Percentiles rank a stretch among this genome's conserved stretches.
Evolutionary conservation across 2,888 invertebrate species (phyloP).

Genomic region (Pemphredon lugubris): DNA sequence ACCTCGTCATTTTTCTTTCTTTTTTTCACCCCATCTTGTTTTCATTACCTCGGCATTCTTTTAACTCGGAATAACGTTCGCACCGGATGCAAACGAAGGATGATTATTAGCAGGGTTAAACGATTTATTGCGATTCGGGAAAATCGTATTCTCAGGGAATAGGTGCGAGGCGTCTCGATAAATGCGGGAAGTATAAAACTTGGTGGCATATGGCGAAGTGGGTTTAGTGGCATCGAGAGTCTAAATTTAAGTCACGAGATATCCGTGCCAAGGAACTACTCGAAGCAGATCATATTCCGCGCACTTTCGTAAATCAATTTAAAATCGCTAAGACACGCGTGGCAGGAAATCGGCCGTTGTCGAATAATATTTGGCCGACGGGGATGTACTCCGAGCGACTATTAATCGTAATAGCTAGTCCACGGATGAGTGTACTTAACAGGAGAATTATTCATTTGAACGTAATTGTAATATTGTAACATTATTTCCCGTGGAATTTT

Average conservation of each 20-base stretch:
- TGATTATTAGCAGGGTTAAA: too few species aligned
- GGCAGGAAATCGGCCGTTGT: slow-evolving; percentile 3
- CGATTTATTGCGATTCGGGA: neutral
- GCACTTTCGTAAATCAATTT: slow-evolving; percentile 39
- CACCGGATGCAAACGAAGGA: too few species aligned
- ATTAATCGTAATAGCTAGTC: neutral
- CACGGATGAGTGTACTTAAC: neutral
- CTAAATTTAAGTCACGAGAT: slow-evolving; percentile 42
- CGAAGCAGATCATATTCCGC: slow-evolving; percentile 30
- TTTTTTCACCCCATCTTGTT: neutral
- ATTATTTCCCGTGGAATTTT: neutral
- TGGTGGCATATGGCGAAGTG: slow-evolving; percentile 42
- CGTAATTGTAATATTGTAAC: too few species aligned
- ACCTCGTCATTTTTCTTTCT: neutral
- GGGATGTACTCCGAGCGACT: too few species aligned
- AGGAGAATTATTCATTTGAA: neutral
- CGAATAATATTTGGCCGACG: neutral
- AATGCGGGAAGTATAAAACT: slow-evolving; percentile 40
- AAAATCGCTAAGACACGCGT: slow-evolving; percentile 19
- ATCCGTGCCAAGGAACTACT: slow-evolving; percentile 44
- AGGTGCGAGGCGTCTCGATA: slow-evolving; percentile 28
- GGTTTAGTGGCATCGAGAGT: slow-evolving; percentile 41
- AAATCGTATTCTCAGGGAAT: slow-evolving; percentile 14
- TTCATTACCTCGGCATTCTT: too few species aligned
- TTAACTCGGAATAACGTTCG: too few species aligned